Evolutionary conservation across 2,888 invertebrate genomes (phyloP).

Genomic region (Villa cingulata): DNA sequence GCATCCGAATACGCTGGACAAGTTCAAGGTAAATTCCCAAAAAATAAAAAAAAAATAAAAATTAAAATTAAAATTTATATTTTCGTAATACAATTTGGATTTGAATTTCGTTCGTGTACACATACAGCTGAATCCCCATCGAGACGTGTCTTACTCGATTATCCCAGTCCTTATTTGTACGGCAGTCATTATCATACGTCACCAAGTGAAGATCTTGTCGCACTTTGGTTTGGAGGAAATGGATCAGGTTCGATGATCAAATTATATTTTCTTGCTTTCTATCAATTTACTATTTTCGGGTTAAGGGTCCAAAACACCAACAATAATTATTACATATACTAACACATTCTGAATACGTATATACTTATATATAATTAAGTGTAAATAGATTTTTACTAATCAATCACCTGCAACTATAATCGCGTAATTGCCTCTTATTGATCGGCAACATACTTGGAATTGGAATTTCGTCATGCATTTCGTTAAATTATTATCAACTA

Average conservation of each 20-base stretch:
- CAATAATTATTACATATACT: too few relatives aligned
- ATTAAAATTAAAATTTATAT: background rate
- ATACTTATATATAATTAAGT: too few relatives aligned
- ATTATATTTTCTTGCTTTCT: too few relatives aligned
- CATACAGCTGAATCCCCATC: constrained; percentile 36
- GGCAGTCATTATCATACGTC: constrained; percentile 39
- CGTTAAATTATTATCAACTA: too few relatives aligned
- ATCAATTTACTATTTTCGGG: background rate
- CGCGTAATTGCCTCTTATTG: too few relatives aligned
- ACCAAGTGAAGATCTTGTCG: constrained; percentile 62
- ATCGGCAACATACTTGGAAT: too few relatives aligned
- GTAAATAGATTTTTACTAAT: too few relatives aligned
- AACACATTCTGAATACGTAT: too few relatives aligned
- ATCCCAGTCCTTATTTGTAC: constrained; percentile 35
- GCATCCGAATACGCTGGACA: constrained; percentile 35
- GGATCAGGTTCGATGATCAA: constrained; percentile 45
- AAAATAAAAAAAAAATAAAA: background rate
- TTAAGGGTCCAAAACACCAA: background rate
- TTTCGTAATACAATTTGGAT: background rate
- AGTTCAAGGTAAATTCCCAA: constrained; percentile 33
- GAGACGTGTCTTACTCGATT: constrained; percentile 36
- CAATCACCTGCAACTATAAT: too few relatives aligned
- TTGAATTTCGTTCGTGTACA: too few relatives aligned
- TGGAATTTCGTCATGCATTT: too few relatives aligned
- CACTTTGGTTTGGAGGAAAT: constrained; percentile 54